phyloP scores from a whole-genome alignment of 2,113 vertebrate genomes.

The Bothrops jararaca region DNA sequence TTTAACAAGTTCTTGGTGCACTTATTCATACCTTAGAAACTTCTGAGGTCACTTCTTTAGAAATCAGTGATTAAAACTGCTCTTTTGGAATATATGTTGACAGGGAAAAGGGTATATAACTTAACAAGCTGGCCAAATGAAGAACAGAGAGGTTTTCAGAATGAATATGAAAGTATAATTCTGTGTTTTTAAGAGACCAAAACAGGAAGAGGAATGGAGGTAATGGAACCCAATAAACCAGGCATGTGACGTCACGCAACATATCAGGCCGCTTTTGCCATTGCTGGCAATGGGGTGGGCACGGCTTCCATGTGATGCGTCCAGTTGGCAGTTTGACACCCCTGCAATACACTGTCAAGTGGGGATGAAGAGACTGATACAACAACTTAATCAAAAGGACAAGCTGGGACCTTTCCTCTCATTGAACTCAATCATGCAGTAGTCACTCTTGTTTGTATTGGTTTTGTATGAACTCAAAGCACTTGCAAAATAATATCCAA shows the following conservation, averaged over 20 bases:
- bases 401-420: neutral
- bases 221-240: neutral
- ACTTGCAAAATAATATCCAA: too few species aligned
- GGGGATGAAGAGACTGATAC: neutral
- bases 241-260: too few species aligned
- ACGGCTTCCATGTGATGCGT: too few species aligned
- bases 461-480: neutral
- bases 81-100: slow-evolving; percentile 17
- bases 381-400: neutral
- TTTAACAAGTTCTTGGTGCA: slow-evolving; percentile 47
- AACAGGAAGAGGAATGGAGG: neutral
- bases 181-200: neutral
- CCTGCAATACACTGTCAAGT: neutral
- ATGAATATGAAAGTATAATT: neutral
- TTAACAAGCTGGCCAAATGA: slow-evolving; percentile 21
- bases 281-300: too few species aligned
- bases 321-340: too few species aligned
- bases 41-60: slow-evolving; percentile 42
- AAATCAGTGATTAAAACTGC: slow-evolving; percentile 21
- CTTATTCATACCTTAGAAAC: slow-evolving; percentile 30
- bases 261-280: too few species aligned
- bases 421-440: neutral
- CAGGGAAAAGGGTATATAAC: slow-evolving; percentile 22
- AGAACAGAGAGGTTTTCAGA: neutral
- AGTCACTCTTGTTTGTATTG: neutral